Conservation (phyloP, 2,797 vertebrate genomes). For the Caiman crocodilus region DNA sequence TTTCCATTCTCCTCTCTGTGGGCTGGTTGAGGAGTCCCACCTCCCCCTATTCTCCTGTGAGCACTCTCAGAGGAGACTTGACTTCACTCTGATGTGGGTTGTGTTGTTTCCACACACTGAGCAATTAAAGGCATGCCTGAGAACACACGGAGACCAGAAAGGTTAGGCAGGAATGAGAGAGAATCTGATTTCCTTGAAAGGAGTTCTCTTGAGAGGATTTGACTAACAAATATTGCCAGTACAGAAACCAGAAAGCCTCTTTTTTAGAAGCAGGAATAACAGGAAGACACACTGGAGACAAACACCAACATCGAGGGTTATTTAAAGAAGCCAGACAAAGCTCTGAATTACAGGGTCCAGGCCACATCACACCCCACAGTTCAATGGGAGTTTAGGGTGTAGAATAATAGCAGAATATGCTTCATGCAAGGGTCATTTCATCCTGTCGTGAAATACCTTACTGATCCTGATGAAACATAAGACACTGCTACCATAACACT, state of each 20-base stretch:
- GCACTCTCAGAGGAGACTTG: accelerated
- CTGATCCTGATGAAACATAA: not conserved
- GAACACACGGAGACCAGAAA: not conserved
- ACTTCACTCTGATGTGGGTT: not conserved
- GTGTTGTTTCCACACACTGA: not conserved
- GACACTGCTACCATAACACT: not conserved
- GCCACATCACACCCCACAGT: accelerated
- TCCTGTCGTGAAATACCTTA: not conserved
- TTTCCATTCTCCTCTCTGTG: accelerated
- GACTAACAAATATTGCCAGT: not conserved
- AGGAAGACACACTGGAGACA: not conserved
- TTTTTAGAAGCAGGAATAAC: not conserved
- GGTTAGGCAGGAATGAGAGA: not conserved
- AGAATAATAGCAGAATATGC: not conserved
- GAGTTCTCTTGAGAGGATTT: not conserved
- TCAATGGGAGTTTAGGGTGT: not conserved
- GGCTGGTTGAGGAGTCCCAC: not conserved
- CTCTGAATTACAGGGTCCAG: not conserved
- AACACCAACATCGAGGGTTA: accelerated
- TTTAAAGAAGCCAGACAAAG: not conserved
- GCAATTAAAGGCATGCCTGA: accelerated
- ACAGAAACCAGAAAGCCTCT: not conserved
- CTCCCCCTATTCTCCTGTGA: not conserved
- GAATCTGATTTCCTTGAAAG: not conserved
- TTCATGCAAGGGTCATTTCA: not conserved